Evolutionary conservation across 2,797 vertebrate species (phyloP), one percentile per base, ranked within the genome.

Genomic region (Alouatta caraya): DNA sequence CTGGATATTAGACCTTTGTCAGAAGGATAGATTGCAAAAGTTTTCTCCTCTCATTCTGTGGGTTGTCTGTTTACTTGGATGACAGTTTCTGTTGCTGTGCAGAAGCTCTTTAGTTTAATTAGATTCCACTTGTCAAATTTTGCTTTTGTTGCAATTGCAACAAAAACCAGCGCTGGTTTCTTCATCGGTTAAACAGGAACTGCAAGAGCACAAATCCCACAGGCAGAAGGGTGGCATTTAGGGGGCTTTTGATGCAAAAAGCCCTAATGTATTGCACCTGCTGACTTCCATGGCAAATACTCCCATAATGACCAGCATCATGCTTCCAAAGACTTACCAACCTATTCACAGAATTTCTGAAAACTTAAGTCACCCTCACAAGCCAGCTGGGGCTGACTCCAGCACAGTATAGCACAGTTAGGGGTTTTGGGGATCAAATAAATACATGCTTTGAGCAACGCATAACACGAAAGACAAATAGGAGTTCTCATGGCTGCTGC

Each of bases 371-470:
- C 39, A 4, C 21, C 39, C 33, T 85, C 26, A 37, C 59, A 21
- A 57, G 59, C 39, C 61, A 3, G 4, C 5, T 0, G 1, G 28
- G 9, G 30, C 67, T 17, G 55, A 24, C 48, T 2, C 8, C 15
- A 21, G 73, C 81, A 59, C 15, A 39, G 73, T 59, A 59, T 15
- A 33, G 26, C 7, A 1, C 2, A 1, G 33, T 33, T 0, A 1
- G 28, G 42, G 17, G 4, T 3, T 1, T 3, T 4, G n/a, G 11
- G 59, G 21, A 39, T 33, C 5, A 26, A 21, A 39, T 8, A 44
- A 37, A 21, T 1, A 0, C 3, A 22, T 0, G 7, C 59, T 9
- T 7, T 5, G 72, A 8, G 39, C 48, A 28, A 13, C 0, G 2
- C 24, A 3, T 33, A 46, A 21, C 76, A 33, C 76, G 33, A 3